These are phyloP conservation scores for Dasysyrphus albostriatus DNA, from an alignment of 2,888 invertebrate genomes.

Conservation along the genomic window DNA sequence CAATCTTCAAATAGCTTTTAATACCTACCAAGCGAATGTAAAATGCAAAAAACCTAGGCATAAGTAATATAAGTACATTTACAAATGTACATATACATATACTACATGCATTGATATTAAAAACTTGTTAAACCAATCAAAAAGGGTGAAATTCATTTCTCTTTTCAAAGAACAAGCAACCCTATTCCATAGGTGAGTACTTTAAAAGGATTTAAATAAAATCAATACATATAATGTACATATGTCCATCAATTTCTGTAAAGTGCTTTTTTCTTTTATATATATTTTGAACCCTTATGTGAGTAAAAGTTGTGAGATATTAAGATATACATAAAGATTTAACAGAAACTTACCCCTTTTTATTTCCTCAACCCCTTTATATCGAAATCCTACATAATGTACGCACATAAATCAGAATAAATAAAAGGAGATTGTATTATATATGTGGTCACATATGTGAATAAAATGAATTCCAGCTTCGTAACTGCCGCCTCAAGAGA, in stretches of 20 bases:
- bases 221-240: background rate
- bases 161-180: background rate
- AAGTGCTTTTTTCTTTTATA: too few species aligned
- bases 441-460: constrained; percentile 59
- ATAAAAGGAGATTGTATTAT: background rate
- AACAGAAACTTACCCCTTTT: constrained; percentile 59
- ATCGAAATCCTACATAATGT: constrained; percentile 27
- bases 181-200: background rate
- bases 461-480: constrained; percentile 51
- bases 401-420: background rate
- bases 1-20: too few species aligned
- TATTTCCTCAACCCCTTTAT: constrained; percentile 45
- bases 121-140: background rate
- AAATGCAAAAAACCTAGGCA: too few species aligned
- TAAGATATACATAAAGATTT: background rate
- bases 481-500: background rate
- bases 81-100: too few species aligned
- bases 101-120: background rate
- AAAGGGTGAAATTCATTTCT: background rate
- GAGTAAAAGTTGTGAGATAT: background rate
- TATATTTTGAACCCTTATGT: background rate
- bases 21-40: too few species aligned
- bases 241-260: background rate
- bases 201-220: background rate
- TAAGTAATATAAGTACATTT: too few species aligned